Evolutionary conservation across 2,113 vertebrate genomes (phyloP).

Genomic region (Bettongia penicillata): DNA sequence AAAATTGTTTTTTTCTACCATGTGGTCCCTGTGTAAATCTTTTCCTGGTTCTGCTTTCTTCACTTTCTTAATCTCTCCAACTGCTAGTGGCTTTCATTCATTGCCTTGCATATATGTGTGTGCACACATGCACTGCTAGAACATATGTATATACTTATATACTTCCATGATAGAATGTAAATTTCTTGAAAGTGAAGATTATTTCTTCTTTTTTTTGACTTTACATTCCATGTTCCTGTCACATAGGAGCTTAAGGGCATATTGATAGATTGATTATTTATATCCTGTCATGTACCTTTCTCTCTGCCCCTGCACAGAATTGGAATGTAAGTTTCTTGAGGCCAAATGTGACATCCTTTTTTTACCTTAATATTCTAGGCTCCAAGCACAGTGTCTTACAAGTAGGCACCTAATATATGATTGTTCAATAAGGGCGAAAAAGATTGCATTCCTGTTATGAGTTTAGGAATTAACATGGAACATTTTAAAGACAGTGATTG

Average conservation of each 20-base stretch:
- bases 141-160: no score
- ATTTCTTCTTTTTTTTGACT: not conserved
- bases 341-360: not conserved
- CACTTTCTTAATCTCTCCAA: not conserved
- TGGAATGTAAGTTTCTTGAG: not conserved
- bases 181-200: not conserved
- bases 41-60: not conserved
- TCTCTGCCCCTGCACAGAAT: not conserved
- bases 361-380: not conserved
- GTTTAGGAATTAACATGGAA: slow-evolving; percentile 39
- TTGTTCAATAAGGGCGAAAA: slow-evolving; percentile 38
- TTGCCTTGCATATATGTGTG: not conserved
- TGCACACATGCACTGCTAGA: not conserved
- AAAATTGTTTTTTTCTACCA: not conserved
- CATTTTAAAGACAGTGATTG: slow-evolving; percentile 22
- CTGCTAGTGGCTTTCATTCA: not conserved
- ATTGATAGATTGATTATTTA: not conserved
- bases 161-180: not conserved
- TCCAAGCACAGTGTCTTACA: not conserved
- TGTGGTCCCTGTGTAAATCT: not conserved
- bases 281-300: not conserved
- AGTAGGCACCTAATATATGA: not conserved
- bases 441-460: slow-evolving; percentile 15
- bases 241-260: not conserved
- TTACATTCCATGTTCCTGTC: not conserved